Conservation (phyloP, 2,888 invertebrate species). For the Pammene aurita region DNA sequence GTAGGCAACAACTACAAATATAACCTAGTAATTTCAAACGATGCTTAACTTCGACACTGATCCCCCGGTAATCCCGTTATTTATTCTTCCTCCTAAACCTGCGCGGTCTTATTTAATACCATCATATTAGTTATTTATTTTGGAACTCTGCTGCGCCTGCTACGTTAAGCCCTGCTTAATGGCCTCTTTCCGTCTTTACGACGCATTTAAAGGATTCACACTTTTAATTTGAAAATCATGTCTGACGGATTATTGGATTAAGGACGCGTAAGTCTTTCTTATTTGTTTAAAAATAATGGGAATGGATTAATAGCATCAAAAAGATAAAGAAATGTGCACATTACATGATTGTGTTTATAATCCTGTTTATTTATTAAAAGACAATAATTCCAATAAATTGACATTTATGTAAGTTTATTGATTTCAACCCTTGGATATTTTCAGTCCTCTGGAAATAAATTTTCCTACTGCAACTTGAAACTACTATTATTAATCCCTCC, state of each 20-base stretch:
- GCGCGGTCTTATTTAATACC: conserved; percentile 54
- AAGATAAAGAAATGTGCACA: too few relatives aligned
- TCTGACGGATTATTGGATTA: not conserved
- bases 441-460: too few relatives aligned
- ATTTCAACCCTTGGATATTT: too few relatives aligned
- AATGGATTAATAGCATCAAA: too few relatives aligned
- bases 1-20: not conserved
- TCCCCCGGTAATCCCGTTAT: conserved; percentile 75
- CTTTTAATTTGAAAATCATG: conserved; percentile 34
- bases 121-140: conserved; percentile 65
- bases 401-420: too few relatives aligned
- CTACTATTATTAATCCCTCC: too few relatives aligned
- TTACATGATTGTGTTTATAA: too few relatives aligned
- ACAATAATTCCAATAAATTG: too few relatives aligned
- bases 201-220: conserved; percentile 39
- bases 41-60: conserved; percentile 46
- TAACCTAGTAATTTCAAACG: conserved; percentile 5
- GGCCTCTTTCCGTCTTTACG: conserved; percentile 58
- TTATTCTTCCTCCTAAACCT: conserved; percentile 65
- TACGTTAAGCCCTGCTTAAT: conserved; percentile 65
- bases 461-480: too few relatives aligned
- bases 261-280: not conserved
- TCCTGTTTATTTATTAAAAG: too few relatives aligned
- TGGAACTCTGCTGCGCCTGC: conserved; percentile 54
- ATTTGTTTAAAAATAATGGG: not conserved